Evolutionary conservation across 2,888 invertebrate genomes (phyloP).

Genomic region (Aethes cnicana): DNA sequence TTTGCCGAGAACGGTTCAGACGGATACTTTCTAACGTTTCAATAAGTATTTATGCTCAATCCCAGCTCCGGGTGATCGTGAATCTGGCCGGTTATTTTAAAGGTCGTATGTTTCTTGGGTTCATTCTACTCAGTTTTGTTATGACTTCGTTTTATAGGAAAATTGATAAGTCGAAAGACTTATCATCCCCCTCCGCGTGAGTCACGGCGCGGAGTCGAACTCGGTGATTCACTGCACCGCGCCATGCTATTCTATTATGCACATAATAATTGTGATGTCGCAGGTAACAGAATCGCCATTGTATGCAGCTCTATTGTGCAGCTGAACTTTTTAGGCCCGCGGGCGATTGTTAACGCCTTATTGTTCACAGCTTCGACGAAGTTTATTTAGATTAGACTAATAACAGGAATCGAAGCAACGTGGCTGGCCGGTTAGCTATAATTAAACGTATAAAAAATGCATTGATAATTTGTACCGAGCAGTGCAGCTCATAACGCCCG

Average conservation of each 20-base stretch:
- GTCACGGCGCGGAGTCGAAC: slow-evolving; percentile 32
- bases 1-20: slow-evolving; percentile 53
- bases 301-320: slow-evolving; percentile 76
- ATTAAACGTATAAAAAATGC: no score
- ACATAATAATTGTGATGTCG: slow-evolving; percentile 69
- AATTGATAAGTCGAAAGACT: no score
- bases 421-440: neutral
- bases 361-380: slow-evolving; percentile 61
- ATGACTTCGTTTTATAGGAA: slow-evolving; percentile 4
- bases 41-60: slow-evolving; percentile 48
- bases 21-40: slow-evolving; percentile 46
- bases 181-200: slow-evolving; percentile 14
- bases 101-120: no score
- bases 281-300: slow-evolving; percentile 77
- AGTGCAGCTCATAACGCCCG: no score
- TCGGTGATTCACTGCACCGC: slow-evolving; percentile 54
- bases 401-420: slow-evolving; percentile 47
- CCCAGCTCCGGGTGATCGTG: slow-evolving; percentile 33
- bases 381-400: slow-evolving; percentile 65
- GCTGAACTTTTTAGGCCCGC: slow-evolving; percentile 70
- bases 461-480: no score
- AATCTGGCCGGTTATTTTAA: slow-evolving; percentile 34
- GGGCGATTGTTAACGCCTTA: slow-evolving; percentile 73
- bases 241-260: slow-evolving; percentile 66
- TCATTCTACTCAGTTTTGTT: no score